These are phyloP conservation scores for Aphrocallistes beatrix DNA, from an alignment of 37 sponge, comb jelly and placozoan genomes.

Conservation along the genomic window DNA sequence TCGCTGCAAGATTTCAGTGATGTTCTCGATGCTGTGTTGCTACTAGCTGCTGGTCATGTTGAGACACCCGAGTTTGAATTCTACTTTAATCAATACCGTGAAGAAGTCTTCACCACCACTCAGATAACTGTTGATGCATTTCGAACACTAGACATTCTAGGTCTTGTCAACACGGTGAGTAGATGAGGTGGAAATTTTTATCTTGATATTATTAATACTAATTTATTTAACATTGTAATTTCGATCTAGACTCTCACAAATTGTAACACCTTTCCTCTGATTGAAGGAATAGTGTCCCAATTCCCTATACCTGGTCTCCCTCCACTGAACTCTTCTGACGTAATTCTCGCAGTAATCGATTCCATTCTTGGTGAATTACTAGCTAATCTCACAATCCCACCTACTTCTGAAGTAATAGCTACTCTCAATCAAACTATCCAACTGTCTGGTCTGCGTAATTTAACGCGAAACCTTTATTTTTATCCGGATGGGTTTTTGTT, in stretches of 20 bases:
- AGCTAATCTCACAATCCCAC: background rate
- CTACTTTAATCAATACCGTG: background rate
- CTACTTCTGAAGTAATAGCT: too few relatives aligned
- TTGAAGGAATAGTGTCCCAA: background rate
- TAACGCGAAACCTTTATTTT: background rate
- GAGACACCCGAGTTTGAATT: background rate
- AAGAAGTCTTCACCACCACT: background rate
- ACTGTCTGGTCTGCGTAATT: background rate
- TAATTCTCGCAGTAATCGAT: too few relatives aligned
- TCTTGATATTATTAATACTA: background rate
- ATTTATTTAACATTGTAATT: background rate
- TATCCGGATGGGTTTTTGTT: background rate
- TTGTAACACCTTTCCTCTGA: background rate
- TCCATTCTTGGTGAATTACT: background rate
- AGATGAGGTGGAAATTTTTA: background rate
- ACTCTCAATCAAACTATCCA: background rate
- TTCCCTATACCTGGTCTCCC: too few relatives aligned
- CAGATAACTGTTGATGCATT: background rate
- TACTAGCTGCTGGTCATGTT: background rate
- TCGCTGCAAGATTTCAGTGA: conserved; percentile 13
- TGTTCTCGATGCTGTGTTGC: background rate
- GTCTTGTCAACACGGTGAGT: background rate
- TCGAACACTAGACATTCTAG: background rate
- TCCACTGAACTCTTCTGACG: too few relatives aligned
- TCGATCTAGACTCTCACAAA: background rate